Evolutionary conservation across 2,888 invertebrate genomes (phyloP).

Genomic region (Synanthedon formicaeformis): DNA sequence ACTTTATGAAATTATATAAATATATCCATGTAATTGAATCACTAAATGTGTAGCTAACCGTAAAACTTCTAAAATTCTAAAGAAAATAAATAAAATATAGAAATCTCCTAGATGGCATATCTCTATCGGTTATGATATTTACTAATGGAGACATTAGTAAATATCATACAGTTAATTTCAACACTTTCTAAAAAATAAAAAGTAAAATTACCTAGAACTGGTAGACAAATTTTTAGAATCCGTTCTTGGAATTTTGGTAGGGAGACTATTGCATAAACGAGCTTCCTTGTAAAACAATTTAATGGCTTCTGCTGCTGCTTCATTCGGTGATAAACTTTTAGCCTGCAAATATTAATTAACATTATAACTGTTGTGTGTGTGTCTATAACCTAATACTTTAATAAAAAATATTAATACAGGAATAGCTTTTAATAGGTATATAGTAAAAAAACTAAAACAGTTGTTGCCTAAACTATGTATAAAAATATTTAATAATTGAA

Average conservation of each 20-base stretch:
- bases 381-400: background rate
- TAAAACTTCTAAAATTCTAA: too few species aligned
- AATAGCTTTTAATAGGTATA: background rate
- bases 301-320: conserved; percentile 91
- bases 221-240: conserved; percentile 47
- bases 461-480: background rate
- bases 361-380: background rate
- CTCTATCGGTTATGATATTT: too few species aligned
- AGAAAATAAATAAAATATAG: too few species aligned
- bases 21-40: too few species aligned
- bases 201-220: conserved; percentile 38
- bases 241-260: conserved; percentile 79
- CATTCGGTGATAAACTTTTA: conserved; percentile 83
- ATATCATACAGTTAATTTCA: too few species aligned
- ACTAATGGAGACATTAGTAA: too few species aligned
- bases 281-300: conserved; percentile 88
- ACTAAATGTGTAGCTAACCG: too few species aligned
- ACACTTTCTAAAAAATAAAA: too few species aligned
- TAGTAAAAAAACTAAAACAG: background rate
- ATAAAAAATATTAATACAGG: background rate
- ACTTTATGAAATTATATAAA: too few species aligned
- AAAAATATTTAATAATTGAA: too few species aligned
- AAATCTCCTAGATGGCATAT: too few species aligned
- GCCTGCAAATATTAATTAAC: conserved; percentile 47
- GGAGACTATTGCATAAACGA: conserved; percentile 81